Percentiles rank a stretch among this genome's conserved stretches.
phyloP scores from a whole-genome alignment of 2,797 vertebrate genomes.

The Macrochelys suwanniensis region DNA sequence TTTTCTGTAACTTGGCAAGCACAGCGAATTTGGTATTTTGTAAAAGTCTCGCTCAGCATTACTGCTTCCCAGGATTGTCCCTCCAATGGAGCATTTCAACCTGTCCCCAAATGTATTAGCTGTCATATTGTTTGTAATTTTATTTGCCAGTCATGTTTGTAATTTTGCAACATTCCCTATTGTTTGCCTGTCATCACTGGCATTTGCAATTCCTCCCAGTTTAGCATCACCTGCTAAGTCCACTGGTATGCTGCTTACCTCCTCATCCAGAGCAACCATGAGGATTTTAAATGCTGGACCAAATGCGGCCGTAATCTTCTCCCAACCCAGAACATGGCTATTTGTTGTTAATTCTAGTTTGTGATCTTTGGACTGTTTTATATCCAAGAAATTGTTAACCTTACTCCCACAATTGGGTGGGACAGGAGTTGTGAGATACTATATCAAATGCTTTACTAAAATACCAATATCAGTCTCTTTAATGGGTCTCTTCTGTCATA shows the following conservation, averaged over 20 bases:
- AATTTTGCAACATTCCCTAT: background rate
- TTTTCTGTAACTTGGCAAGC: background rate
- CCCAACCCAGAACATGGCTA: background rate
- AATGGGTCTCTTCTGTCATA: too few relatives aligned
- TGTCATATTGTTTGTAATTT: background rate
- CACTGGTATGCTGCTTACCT: background rate
- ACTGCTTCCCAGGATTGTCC: too few relatives aligned
- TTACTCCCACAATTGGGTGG: too few relatives aligned
- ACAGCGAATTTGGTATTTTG: background rate
- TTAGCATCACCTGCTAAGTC: background rate
- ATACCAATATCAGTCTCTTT: too few relatives aligned
- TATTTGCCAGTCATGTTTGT: background rate
- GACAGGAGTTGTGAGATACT: background rate
- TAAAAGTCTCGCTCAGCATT: too few relatives aligned
- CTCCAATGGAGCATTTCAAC: too few relatives aligned
- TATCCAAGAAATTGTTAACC: background rate
- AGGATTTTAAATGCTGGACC: background rate
- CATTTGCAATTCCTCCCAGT: background rate
- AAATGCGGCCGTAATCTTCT: background rate
- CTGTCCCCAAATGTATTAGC: too few relatives aligned
- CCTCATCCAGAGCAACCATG: background rate
- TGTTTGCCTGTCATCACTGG: background rate
- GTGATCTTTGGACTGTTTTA: background rate
- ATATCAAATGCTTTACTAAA: background rate
- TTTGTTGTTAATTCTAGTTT: background rate